Base-by-base conservation (phyloP, 2,797 vertebrate species). In the Chaunax sp. region DNA sequence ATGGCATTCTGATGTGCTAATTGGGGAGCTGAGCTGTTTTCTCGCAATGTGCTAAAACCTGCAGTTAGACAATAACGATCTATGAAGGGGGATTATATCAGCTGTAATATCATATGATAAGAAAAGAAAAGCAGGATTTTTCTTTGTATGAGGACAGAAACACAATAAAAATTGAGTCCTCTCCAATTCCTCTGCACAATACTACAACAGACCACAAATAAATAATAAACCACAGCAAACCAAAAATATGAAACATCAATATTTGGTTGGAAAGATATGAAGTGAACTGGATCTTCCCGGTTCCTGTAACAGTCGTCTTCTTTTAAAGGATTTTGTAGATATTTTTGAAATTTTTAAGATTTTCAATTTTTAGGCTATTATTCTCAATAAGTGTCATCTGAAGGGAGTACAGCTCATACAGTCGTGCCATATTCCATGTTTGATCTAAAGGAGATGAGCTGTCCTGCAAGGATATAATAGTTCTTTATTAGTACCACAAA, bases 151-250 rank as follows among this genome's bases (percentile, higher is more conserved):
- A 74, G 61, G 25, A 73, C 9, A 5, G 40, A 74, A 81, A 82
- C 66, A 77, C 80, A 82, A 85, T 83, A 83, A 86, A 83, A 64
- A 49, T 30, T 45, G 68, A 83, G 23, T 20, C 50, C 49, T 75
- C 55, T 68, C 15, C 40, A 22, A 43, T 67, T 68, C 54, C 53
- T 72, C 65, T 19, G 61, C 43, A 23, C 2, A 7, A 50, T 69
- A 63, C 72, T 67, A n/a, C 52, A 72, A 56, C 62, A 62, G 51
- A 87, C 58, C 58, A n/a, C n/a, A n/a, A n/a, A n/a, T n/a, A n/a
- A n/a, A n/a, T 86, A 88, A 89, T 90, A 91, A 90, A 80, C 56
- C 65, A 70, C 46, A 0, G 10, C 60, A 73, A 81, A 80, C 49
- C 68, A 50, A 84, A 73, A 66, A 72, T 80, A 85, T 85, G 51